Evolutionary conservation across 2,888 invertebrate species (phyloP).

Genomic region (Harpagoxenus sublaevis): DNA sequence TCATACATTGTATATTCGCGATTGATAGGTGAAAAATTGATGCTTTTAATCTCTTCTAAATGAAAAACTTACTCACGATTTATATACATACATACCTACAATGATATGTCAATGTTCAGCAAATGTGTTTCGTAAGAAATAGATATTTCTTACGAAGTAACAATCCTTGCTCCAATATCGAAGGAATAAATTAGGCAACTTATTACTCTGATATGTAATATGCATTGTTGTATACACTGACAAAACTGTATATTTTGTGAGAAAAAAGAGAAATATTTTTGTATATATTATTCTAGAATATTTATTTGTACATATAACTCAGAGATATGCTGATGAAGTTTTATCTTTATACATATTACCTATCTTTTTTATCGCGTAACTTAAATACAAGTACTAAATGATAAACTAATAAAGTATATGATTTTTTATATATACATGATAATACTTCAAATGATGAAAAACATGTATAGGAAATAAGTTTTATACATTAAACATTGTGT

Average conservation of each 20-base stretch:
- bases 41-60: not conserved
- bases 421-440: not conserved
- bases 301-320: conserved; percentile 57
- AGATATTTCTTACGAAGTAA: not conserved
- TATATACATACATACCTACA: not conserved
- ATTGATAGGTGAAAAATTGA: not conserved
- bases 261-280: conserved; percentile 8
- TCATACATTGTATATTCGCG: not conserved
- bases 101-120: not conserved
- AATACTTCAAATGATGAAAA: conserved; percentile 23
- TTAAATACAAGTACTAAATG: conserved; percentile 49
- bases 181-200: not conserved
- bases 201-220: not conserved
- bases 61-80: not conserved
- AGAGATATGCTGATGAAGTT: conserved; percentile 37
- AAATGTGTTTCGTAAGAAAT: conserved; percentile 3
- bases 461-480: conserved; percentile 33
- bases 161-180: not conserved
- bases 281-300: conserved; percentile 34
- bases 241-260: not conserved
- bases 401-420: conserved; percentile 2
- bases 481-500: conserved; percentile 37
- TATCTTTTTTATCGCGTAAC: conserved; percentile 30
- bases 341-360: conserved; percentile 55
- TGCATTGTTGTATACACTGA: not conserved